Evolutionary conservation across 2,113 vertebrate genomes (phyloP).

Genomic region (Rhineura floridana): DNA sequence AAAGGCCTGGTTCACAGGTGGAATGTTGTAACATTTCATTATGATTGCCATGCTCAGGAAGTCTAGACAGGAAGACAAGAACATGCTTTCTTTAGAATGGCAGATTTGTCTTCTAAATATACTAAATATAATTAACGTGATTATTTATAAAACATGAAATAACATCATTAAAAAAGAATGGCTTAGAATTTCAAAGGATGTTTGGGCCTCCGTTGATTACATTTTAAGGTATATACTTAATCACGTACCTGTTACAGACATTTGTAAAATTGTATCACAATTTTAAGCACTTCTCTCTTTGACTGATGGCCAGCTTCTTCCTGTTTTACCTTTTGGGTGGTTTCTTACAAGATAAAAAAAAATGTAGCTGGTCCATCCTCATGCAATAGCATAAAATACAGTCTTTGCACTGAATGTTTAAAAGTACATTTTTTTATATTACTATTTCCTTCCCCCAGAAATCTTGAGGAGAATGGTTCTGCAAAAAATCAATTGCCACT

Average conservation of each 20-base stretch:
- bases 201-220: no score
- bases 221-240: no score
- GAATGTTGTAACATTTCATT: conserved; percentile 1
- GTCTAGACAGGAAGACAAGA: conserved; percentile 14
- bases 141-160: background rate
- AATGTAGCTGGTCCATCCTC: background rate
- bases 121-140: background rate
- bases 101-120: background rate
- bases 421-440: conserved; percentile 22
- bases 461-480: fast-evolving
- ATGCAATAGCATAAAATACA: background rate
- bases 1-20: conserved; percentile 27
- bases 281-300: background rate
- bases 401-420: conserved; percentile 10
- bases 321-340: background rate
- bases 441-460: background rate
- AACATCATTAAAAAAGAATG: conserved; percentile 10
- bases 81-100: background rate
- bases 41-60: background rate
- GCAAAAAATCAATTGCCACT: background rate
- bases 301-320: background rate
- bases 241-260: no score
- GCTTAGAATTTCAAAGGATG: background rate
- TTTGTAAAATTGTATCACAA: no score
- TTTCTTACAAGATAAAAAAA: conserved; percentile 9